Evolutionary conservation across 2,888 invertebrate genomes (phyloP), one percentile per base, ranked within the genome.

Genomic region (Epinotia bilunana): DNA sequence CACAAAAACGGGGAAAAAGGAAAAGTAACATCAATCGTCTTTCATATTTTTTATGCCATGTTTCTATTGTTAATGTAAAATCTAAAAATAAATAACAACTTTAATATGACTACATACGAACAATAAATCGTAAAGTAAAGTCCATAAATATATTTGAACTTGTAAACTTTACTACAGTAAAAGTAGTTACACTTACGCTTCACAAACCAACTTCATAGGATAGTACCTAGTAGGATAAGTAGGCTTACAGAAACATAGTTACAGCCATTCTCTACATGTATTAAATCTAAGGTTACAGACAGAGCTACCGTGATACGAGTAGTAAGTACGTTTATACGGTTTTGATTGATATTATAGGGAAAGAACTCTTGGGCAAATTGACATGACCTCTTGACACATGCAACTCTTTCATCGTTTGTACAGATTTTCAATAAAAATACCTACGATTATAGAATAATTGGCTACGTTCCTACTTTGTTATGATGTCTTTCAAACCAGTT

Each of bases 321-420:
- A 49, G 49, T 49, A 16, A 16, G 16, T 49, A 13, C 4, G 4
- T 49, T 13, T 2, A 13, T 13, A 46, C 46, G 23, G 23, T 28
- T 2, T 2, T 3, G 23, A 28, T 28, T 28, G 3, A 28, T 28
- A 28, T 28, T 33, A 33, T 2, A 33, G 33, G 7, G 33, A 7
- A 28, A 28, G 7, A 33, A 7, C 33, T 33, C 0, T 33, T 33
- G 7, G 33, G 33, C 33, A 33, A 6, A 16, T 23, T 28, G 33
- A 9, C 60, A 33, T 28, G 33, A 33, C 7, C 33, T 33, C 33
- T 6, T 33, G 33, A 33, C 33, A 12, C 13, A 16, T 16, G 28
- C 28, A 62, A 53, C 16, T 53, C 62, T 62, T 61, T 33, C 9
- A 20, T 33, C 57, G 64, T 60, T 65, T 28, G 23, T 28, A 28